phyloP scores from a whole-genome alignment of 2,888 invertebrate genomes.

The Drosophila rubida region DNA sequence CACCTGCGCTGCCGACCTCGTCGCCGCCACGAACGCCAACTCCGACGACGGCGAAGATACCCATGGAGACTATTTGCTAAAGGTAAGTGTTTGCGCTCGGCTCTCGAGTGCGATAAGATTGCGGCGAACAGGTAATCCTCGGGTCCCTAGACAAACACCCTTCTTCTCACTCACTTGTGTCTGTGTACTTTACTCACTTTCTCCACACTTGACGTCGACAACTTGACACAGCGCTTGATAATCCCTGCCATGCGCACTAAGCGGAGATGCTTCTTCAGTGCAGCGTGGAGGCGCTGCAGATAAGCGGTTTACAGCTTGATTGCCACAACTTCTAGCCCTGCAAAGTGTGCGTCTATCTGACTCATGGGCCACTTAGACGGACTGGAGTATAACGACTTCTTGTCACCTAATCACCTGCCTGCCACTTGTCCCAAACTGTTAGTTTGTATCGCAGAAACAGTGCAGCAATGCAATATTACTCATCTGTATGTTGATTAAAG shows the following conservation, averaged over 20 bases:
- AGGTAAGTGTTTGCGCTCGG: slow-evolving; percentile 69
- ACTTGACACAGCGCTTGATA: slow-evolving; percentile 11
- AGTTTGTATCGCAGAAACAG: too few relatives aligned
- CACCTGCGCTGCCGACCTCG: slow-evolving; percentile 23
- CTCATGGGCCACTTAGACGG: not conserved
- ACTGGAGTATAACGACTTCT: not conserved
- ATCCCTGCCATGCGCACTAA: not conserved
- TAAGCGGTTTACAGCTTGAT: not conserved
- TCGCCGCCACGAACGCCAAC: not conserved
- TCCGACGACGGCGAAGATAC: slow-evolving; percentile 84
- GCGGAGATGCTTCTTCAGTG: not conserved
- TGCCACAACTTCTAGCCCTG: not conserved
- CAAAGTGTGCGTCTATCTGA: not conserved
- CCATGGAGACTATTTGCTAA: slow-evolving; percentile 88
- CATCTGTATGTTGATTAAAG: too few relatives aligned
- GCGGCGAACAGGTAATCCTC: slow-evolving; percentile 16
- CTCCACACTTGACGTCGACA: slow-evolving; percentile 11
- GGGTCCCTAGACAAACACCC: slow-evolving; percentile 25
- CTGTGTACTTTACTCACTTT: slow-evolving; percentile 22
- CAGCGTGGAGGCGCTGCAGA: not conserved
- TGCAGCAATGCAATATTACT: too few relatives aligned
- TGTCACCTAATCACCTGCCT: too few relatives aligned
- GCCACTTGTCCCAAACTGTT: too few relatives aligned
- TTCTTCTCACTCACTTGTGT: slow-evolving; percentile 3
- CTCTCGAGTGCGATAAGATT: slow-evolving; percentile 25